A percentile compares a stretch with the other conserved stretches of the same genome.
These are phyloP conservation scores for Sphyrna mokarran DNA, from an alignment of 2,113 vertebrate species.

Conservation along the genomic window DNA sequence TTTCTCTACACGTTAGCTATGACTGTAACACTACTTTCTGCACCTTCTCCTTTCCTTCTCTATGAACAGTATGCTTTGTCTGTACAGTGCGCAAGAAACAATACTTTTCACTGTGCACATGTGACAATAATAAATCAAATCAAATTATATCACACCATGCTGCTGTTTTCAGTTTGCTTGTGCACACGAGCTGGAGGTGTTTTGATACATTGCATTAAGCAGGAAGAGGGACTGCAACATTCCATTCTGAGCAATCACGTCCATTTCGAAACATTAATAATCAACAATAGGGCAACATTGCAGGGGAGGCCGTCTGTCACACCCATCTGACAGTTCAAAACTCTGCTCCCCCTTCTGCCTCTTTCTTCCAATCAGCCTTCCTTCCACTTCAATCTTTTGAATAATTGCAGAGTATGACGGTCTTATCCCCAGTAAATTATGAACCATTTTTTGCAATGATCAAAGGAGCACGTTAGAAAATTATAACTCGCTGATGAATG, in stretches of 20 bases:
- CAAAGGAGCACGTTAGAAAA: not conserved
- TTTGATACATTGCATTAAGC: no score
- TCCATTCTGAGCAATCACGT: not conserved
- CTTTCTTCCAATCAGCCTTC: not conserved
- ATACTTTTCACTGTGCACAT: no score
- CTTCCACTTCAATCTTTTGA: not conserved
- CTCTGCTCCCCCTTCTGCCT: not conserved
- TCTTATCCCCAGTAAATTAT: not conserved
- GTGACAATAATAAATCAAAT: no score
- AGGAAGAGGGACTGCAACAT: not conserved
- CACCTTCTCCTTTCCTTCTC: no score
- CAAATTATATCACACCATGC: no score
- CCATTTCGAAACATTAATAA: not conserved
- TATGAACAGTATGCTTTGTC: no score
- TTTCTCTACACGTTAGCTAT: no score
- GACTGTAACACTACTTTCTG: no score
- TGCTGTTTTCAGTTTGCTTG: no score
- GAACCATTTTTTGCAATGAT: not conserved
- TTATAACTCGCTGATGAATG: not conserved
- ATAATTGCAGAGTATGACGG: not conserved
- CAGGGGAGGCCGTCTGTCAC: not conserved
- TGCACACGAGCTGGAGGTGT: no score
- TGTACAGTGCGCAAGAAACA: no score
- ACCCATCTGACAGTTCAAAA: not conserved
- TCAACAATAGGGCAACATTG: not conserved